Evolutionary conservation across 2,113 vertebrate species (phyloP).

Genomic region (Scytalopus superciliaris): DNA sequence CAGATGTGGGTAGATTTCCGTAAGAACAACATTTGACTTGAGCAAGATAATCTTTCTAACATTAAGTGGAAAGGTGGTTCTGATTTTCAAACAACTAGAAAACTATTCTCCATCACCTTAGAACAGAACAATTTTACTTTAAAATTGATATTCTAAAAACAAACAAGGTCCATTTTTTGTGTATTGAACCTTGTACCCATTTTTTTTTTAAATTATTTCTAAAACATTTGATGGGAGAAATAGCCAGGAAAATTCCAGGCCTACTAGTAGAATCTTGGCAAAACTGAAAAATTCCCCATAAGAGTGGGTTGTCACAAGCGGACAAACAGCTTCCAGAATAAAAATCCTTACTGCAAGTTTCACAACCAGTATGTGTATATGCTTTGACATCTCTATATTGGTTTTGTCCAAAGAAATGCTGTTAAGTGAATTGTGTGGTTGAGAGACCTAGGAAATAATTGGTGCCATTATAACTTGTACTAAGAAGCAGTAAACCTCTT

Average conservation of each 20-base stretch:
- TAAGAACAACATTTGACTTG: background rate
- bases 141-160: background rate
- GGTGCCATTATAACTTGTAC: background rate
- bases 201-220: background rate
- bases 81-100: background rate
- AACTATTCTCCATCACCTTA: background rate
- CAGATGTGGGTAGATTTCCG: background rate
- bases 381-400: background rate
- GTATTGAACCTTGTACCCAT: accelerated
- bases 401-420: background rate
- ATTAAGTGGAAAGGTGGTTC: background rate
- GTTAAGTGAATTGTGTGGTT: background rate
- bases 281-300: background rate
- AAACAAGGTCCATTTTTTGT: background rate
- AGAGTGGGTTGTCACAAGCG: background rate
- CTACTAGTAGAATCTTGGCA: background rate
- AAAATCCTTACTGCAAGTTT: background rate
- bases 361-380: background rate
- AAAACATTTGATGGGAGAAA: background rate
- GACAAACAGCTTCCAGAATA: background rate
- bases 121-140: background rate
- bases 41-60: background rate
- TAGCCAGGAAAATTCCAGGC: background rate
- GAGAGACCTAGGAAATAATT: background rate
- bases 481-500: background rate